Percentiles rank a stretch among this genome's conserved stretches.
Evolutionary conservation across 2,113 vertebrate species (phyloP).

Genomic region (Ranitomeya imitator): DNA sequence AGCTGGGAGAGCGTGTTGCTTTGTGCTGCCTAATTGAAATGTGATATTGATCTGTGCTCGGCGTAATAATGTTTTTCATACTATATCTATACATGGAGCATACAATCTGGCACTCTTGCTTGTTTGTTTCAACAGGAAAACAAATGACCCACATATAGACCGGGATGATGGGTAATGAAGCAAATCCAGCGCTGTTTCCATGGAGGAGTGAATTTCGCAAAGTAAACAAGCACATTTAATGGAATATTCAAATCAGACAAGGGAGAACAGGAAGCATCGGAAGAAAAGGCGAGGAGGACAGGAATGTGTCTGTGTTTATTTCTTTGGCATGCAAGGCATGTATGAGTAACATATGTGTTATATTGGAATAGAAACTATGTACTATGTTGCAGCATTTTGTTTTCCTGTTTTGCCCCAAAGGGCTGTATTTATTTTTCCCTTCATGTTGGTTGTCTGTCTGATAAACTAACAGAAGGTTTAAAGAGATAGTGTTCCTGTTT

Average conservation of each 20-base stretch:
- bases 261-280: not conserved
- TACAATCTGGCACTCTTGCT: conserved; percentile 39
- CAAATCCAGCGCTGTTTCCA: conserved; percentile 38
- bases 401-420: too few species aligned
- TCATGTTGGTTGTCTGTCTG: too few species aligned
- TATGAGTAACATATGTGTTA: not conserved
- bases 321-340: not conserved
- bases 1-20: conserved; percentile 31
- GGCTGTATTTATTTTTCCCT: too few species aligned
- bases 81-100: conserved; percentile 37
- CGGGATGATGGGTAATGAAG: conserved; percentile 45
- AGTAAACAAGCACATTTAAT: conserved; percentile 6
- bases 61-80: conserved; percentile 55
- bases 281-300: not conserved
- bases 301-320: not conserved
- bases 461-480: too few species aligned
- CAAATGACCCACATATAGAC: conserved; percentile 49
- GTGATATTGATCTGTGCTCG: conserved; percentile 54
- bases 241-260: conserved; percentile 26
- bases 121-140: conserved; percentile 53
- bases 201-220: conserved; percentile 7
- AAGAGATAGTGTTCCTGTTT: too few species aligned
- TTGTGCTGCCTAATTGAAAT: conserved; percentile 55
- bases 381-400: too few species aligned
- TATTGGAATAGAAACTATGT: not conserved